These are phyloP conservation scores for Mechanitis messenoides DNA, from an alignment of 2,888 invertebrate genomes.

Conservation along the genomic window DNA sequence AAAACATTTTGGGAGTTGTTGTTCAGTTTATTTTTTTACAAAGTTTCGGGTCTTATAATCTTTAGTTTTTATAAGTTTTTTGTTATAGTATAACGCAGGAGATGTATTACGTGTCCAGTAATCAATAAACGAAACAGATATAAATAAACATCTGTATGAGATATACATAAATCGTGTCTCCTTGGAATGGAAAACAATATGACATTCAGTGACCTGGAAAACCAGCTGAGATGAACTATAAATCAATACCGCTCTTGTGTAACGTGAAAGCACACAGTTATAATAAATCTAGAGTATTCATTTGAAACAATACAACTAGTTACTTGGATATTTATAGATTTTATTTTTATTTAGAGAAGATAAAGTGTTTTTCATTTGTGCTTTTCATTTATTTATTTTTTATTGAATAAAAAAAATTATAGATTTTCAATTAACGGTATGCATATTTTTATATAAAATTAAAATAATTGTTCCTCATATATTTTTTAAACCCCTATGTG, in stretches of 20 bases:
- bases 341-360: not conserved
- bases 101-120: not conserved
- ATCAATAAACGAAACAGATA: not conserved
- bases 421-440: too few relatives aligned
- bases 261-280: not conserved
- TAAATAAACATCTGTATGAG: not conserved
- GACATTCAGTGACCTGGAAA: conserved; percentile 23
- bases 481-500: too few relatives aligned
- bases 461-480: too few relatives aligned
- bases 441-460: too few relatives aligned
- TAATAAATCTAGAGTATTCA: not conserved
- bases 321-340: not conserved
- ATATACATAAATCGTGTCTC: not conserved
- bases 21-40: too few relatives aligned
- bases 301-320: not conserved
- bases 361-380: not conserved
- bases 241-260: not conserved
- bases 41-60: too few relatives aligned
- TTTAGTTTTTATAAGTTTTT: too few relatives aligned
- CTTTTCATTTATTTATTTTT: too few relatives aligned
- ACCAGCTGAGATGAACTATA: conserved; percentile 15
- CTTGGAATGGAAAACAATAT: conserved; percentile 11
- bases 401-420: too few relatives aligned
- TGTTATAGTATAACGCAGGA: too few relatives aligned
- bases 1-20: too few relatives aligned